Evolutionary conservation across 2,797 vertebrate species (phyloP).

Genomic region (Falco naumanni): DNA sequence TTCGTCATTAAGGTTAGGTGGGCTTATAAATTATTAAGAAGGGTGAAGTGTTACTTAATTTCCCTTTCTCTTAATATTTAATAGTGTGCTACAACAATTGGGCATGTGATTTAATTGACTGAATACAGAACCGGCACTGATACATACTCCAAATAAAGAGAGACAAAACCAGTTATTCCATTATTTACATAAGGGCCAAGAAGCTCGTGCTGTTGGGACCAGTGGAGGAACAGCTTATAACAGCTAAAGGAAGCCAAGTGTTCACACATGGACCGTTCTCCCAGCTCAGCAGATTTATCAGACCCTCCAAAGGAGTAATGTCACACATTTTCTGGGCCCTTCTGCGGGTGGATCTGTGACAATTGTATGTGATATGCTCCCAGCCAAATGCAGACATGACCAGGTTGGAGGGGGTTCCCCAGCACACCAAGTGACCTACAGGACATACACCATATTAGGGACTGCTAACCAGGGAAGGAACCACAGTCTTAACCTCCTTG

Average conservation of each 20-base stretch:
- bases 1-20: slow-evolving; percentile 62
- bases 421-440: background rate
- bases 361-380: accelerated
- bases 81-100: slow-evolving; percentile 57
- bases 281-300: background rate
- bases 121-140: background rate
- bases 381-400: background rate
- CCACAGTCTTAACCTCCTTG: background rate
- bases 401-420: background rate
- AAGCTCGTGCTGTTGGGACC: background rate
- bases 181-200: background rate
- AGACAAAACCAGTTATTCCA: background rate
- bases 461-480: background rate
- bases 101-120: slow-evolving; percentile 34
- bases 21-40: slow-evolving; percentile 67
- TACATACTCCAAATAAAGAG: background rate
- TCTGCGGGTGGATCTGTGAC: background rate
- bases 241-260: background rate
- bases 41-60: slow-evolving; percentile 66
- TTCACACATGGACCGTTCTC: background rate
- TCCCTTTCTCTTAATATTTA: slow-evolving; percentile 61
- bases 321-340: background rate
- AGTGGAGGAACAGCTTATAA: background rate
- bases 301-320: background rate
- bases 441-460: too few relatives aligned